A percentile compares a stretch with the other conserved stretches of the same genome.
Evolutionary conservation across 1,140 invertebrate species (phyloP).

Genomic region (Lysiphlebus fabarum): DNA sequence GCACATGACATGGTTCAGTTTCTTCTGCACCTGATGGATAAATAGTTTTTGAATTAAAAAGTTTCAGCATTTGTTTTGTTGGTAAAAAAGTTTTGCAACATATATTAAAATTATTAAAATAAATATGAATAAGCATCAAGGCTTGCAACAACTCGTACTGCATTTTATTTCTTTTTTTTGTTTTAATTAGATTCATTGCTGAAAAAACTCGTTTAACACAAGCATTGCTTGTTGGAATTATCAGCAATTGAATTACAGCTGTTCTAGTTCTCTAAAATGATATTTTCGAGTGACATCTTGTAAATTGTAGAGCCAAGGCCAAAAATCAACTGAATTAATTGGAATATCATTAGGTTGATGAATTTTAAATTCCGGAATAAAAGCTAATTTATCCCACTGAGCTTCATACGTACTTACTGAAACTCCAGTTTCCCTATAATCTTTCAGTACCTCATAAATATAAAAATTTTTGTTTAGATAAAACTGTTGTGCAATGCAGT

Average conservation of each 20-base stretch:
- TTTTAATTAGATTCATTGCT: conserved; percentile 1
- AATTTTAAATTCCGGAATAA: conserved; percentile 7
- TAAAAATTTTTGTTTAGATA: not conserved
- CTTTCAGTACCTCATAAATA: not conserved
- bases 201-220: conserved; percentile 8
- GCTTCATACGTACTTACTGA: not conserved
- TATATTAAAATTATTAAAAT: conserved; percentile 1
- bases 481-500: not conserved
- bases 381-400: conserved; percentile 9
- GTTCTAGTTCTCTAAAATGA: not conserved
- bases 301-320: not conserved
- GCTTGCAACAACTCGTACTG: not conserved
- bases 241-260: not conserved
- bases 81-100: too few relatives aligned
- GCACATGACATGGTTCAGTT: too few relatives aligned
- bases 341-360: not conserved
- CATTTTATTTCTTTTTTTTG: conserved; percentile 1
- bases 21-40: too few relatives aligned
- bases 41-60: too few relatives aligned
- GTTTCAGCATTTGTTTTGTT: too few relatives aligned
- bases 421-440: not conserved
- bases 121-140: not conserved
- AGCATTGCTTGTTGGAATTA: not conserved
- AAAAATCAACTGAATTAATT: conserved; percentile 1
- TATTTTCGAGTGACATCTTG: not conserved